Evolutionary conservation across 2,888 invertebrate genomes (phyloP).

Genomic region (Ceraclea dissimilis): DNA sequence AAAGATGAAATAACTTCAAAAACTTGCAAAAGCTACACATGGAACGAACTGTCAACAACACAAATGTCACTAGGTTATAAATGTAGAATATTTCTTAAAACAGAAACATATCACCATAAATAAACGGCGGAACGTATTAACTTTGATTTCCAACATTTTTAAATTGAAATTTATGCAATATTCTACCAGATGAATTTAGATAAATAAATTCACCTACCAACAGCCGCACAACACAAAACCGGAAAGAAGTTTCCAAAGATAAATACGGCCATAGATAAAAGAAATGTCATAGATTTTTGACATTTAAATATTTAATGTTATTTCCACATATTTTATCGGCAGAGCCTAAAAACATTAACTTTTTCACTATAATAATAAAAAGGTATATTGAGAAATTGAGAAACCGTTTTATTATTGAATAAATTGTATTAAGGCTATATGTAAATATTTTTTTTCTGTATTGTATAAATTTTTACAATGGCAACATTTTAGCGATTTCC

Average conservation of each 20-base stretch:
- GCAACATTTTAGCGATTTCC: too few species aligned
- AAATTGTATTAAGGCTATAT: too few species aligned
- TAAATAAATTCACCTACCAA: constrained; percentile 20
- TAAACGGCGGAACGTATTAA: background rate
- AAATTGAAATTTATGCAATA: background rate
- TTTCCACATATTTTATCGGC: too few species aligned
- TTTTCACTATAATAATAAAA: too few species aligned
- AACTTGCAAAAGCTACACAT: constrained; percentile 15
- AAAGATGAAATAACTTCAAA: too few species aligned
- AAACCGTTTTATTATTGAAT: too few species aligned
- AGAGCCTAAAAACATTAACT: too few species aligned
- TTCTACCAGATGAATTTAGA: constrained; percentile 19
- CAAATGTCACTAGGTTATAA: constrained; percentile 14
- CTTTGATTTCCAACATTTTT: background rate
- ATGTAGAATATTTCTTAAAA: background rate
- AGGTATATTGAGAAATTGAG: too few species aligned
- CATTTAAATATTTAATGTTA: too few species aligned
- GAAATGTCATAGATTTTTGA: too few species aligned
- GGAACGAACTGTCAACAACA: constrained; percentile 24
- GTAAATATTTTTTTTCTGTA: too few species aligned
- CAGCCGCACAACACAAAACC: constrained; percentile 21
- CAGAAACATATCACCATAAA: background rate
- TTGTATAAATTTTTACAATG: too few species aligned
- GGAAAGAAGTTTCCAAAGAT: constrained; percentile 21
- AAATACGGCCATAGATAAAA: constrained; percentile 10